phyloP scores from a whole-genome alignment of 2,888 invertebrate genomes.

The Glyphotaelius pellucidus region DNA sequence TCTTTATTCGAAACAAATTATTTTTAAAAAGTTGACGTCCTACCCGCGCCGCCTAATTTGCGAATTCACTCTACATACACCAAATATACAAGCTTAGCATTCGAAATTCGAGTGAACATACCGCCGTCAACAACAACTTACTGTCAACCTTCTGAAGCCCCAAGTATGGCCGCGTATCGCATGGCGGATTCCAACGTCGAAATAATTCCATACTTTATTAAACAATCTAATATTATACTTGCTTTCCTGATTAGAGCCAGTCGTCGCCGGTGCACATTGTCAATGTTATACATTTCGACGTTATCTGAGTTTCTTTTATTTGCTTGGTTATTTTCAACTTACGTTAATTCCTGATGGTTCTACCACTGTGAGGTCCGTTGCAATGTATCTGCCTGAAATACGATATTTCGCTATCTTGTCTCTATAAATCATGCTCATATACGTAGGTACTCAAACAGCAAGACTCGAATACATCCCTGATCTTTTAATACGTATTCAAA shows the following conservation, averaged over 20 bases:
- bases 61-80: constrained; percentile 3
- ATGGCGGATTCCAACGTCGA: constrained; percentile 10
- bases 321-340: neutral
- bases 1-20: neutral
- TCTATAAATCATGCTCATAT: neutral
- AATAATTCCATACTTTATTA: constrained; percentile 2
- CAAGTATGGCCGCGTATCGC: constrained; percentile 7
- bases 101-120: neutral
- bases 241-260: constrained; percentile 10
- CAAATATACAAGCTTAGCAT: constrained; percentile 5
- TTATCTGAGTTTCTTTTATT: neutral
- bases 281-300: neutral
- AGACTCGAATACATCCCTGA: neutral
- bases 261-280: constrained; percentile 17
- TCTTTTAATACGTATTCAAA: neutral
- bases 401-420: neutral
- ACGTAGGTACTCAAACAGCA: neutral
- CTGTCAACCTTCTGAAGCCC: constrained; percentile 21
- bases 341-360: neutral
- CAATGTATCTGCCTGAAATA: neutral
- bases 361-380: neutral
- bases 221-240: neutral
- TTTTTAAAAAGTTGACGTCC: neutral
- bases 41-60: neutral
- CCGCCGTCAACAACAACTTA: neutral